Evolutionary conservation across 2,113 vertebrate genomes (phyloP).

Genomic region (Circaetus cinerascens): DNA sequence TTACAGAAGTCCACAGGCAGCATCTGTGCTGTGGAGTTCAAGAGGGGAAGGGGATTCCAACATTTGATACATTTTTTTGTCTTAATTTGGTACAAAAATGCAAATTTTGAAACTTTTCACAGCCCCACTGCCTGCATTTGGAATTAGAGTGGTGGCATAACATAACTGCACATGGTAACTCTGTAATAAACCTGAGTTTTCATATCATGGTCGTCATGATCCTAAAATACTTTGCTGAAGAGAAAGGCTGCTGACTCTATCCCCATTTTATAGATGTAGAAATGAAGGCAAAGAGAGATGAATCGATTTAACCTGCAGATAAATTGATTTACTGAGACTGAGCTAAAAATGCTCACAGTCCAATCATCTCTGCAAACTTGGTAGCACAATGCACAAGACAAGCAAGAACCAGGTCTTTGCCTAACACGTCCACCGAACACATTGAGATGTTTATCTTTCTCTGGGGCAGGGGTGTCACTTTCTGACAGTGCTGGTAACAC

Average conservation of each 20-base stretch:
- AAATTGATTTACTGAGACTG: not conserved
- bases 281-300: not conserved
- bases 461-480: not conserved
- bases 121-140: not conserved
- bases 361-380: not conserved
- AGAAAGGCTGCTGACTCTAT: not conserved
- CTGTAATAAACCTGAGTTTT: not conserved
- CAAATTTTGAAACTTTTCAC: not conserved
- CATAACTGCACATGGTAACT: not conserved
- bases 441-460: not conserved
- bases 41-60: not conserved
- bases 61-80: not conserved
- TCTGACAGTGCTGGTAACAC: not conserved
- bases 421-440: accelerated
- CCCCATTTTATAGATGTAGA: not conserved
- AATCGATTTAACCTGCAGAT: not conserved
- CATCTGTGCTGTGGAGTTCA: not conserved
- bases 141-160: not conserved
- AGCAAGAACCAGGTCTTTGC: not conserved
- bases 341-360: not conserved
- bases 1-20: not conserved
- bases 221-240: not conserved
- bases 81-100: not conserved
- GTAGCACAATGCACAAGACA: not conserved
- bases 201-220: not conserved